Evolutionary conservation across 2,888 invertebrate genomes (phyloP).

Genomic region (Apotomis betuletana): DNA sequence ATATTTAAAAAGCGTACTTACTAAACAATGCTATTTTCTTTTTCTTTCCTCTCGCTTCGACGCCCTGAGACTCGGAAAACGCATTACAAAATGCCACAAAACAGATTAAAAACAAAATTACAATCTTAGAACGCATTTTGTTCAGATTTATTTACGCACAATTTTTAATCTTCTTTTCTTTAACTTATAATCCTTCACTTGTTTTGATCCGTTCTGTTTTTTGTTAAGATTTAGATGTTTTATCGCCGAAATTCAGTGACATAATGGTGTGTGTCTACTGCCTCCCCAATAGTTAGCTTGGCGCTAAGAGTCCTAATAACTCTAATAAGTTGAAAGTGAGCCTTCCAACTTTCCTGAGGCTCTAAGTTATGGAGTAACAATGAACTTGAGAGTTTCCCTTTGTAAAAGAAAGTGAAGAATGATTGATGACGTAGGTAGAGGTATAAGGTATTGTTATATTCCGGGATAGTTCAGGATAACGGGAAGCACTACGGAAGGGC

Average conservation of each 20-base stretch:
- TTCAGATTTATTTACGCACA: conserved; percentile 2
- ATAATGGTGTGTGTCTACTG: conserved; percentile 47
- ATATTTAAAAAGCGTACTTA: conserved; percentile 53
- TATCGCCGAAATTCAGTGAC: conserved; percentile 46
- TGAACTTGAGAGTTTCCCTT: conserved; percentile 58
- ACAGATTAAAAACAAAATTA: conserved; percentile 36
- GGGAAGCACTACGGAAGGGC: too few species aligned
- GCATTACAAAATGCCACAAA: conserved; percentile 52
- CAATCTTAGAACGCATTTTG: conserved; percentile 31
- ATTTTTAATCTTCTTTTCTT: conserved; percentile 19
- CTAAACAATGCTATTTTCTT: conserved; percentile 72
- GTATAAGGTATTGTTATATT: too few species aligned
- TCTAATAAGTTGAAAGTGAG: conserved; percentile 32
- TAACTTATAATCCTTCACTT: conserved; percentile 17
- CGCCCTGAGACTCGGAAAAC: conserved; percentile 45
- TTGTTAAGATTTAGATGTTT: conserved; percentile 15
- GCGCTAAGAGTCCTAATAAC: conserved; percentile 32
- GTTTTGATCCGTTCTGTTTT: conserved; percentile 6
- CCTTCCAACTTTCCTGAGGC: conserved; percentile 42
- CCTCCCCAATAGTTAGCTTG: conserved; percentile 34
- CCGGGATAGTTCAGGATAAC: too few species aligned
- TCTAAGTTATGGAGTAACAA: conserved; percentile 56
- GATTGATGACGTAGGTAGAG: conserved; percentile 9
- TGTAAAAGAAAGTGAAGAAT: conserved; percentile 40
- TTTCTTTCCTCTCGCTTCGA: conserved; percentile 72